These are phyloP conservation scores for Dolomedes plantarius DNA, from an alignment of 2,888 invertebrate genomes.

Conservation along the genomic window DNA sequence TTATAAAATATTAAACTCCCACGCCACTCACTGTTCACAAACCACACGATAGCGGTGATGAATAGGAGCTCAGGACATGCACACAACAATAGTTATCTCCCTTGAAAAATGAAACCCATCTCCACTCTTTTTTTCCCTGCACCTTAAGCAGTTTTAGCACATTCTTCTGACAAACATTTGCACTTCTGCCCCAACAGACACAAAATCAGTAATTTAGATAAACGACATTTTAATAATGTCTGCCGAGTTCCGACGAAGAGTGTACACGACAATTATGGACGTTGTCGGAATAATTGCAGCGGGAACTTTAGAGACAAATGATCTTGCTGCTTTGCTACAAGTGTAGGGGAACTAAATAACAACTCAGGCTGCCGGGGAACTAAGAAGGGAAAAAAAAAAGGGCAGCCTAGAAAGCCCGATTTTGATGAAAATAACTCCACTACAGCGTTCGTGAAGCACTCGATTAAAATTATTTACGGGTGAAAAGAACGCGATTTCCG, in stretches of 20 bases:
- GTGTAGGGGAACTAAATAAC: constrained; percentile 15
- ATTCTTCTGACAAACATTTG: constrained; percentile 51
- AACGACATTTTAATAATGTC: constrained; percentile 69
- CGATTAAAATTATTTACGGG: constrained; percentile 65
- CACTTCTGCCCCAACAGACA: constrained; percentile 50
- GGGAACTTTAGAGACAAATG: constrained; percentile 43
- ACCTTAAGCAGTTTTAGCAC: neutral
- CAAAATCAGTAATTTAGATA: constrained; percentile 68
- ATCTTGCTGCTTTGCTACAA: constrained; percentile 37
- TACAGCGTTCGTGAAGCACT: constrained; percentile 14
- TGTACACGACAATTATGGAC: constrained; percentile 53
- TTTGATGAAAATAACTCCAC: neutral
- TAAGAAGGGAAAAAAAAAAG: neutral
- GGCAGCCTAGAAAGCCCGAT: neutral
- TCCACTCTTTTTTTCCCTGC: neutral
- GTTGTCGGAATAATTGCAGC: constrained; percentile 55
- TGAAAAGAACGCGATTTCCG: constrained; percentile 40
- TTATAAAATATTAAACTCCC: no score
- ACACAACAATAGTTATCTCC: no score
- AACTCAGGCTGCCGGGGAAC: no score
- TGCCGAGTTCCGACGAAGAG: constrained; percentile 6
- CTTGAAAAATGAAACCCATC: no score
- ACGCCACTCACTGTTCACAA: no score
- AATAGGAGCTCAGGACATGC: no score
- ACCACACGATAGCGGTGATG: no score